Conservation (phyloP, 2,888 invertebrate genomes). For the Notodonta dromedarius region DNA sequence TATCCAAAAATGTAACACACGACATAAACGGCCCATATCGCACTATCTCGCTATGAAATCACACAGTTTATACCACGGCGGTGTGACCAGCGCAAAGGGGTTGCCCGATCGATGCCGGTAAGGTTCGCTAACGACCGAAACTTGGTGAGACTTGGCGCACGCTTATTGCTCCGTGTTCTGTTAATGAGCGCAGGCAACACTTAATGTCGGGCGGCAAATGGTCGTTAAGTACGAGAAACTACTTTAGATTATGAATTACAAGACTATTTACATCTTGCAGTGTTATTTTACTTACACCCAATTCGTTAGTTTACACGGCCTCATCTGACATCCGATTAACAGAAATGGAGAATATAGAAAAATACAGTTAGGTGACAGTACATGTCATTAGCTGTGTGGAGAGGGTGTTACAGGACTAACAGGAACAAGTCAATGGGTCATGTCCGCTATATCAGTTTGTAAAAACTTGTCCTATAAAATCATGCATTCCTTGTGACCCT, state of each 20-base stretch:
- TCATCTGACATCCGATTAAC: no score
- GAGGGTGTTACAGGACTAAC: no score
- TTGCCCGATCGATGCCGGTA: conserved; percentile 3
- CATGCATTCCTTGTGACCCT: neutral
- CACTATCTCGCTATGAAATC: conserved; percentile 1
- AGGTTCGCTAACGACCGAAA: conserved; percentile 11
- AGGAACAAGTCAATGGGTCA: no score
- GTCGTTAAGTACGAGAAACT: conserved; percentile 4
- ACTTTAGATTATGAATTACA: conserved; percentile 1
- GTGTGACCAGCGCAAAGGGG: neutral
- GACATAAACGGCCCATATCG: neutral
- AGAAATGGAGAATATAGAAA: no score
- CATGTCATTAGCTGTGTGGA: no score
- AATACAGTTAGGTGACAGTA: no score
- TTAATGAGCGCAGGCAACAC: conserved; percentile 5
- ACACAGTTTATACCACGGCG: neutral
- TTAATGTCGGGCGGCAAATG: neutral
- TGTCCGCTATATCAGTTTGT: neutral
- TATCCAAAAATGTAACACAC: neutral
- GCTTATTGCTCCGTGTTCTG: neutral
- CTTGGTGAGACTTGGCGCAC: conserved; percentile 5
- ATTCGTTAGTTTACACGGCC: no score
- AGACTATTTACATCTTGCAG: neutral
- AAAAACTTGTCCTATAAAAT: neutral
- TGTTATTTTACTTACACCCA: neutral